A percentile compares a stretch with the other conserved stretches of the same genome.
phyloP scores from a whole-genome alignment of 2,113 vertebrate species.

The Cygnus atratus region DNA sequence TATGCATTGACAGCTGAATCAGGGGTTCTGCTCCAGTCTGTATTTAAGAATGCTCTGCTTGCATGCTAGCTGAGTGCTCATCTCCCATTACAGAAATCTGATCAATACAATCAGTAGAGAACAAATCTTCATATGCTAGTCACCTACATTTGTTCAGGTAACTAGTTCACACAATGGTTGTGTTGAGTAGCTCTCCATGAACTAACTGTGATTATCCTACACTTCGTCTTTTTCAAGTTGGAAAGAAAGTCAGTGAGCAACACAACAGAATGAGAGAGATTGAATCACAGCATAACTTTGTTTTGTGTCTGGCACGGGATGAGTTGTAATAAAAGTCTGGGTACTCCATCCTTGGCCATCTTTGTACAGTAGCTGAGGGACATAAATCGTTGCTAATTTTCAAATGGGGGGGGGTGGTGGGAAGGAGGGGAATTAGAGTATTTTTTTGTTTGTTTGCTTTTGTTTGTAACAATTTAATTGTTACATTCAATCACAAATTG shows the following conservation, averaged over 20 bases:
- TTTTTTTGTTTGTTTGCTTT: not conserved
- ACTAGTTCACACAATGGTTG: not conserved
- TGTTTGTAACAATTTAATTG: too few species aligned
- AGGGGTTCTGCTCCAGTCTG: not conserved
- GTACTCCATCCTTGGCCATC: not conserved
- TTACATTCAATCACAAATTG: too few species aligned
- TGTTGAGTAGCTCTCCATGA: not conserved
- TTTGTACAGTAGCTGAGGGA: not conserved
- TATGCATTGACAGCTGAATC: not conserved
- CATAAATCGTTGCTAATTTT: not conserved
- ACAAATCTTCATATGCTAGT: not conserved
- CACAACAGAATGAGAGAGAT: slow-evolving; percentile 84
- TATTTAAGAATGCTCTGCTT: not conserved
- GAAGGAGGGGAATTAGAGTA: too few species aligned
- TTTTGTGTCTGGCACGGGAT: slow-evolving; percentile 85
- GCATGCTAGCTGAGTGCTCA: not conserved
- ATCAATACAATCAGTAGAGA: not conserved
- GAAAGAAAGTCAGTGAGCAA: slow-evolving; percentile 82
- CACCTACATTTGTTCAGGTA: not conserved
- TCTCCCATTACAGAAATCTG: not conserved
- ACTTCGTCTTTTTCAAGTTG: slow-evolving; percentile 84
- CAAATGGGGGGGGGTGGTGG: not conserved
- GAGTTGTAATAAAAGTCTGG: slow-evolving; percentile 77
- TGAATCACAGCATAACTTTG: slow-evolving; percentile 83
- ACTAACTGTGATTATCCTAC: slow-evolving; percentile 83